Base-by-base conservation (phyloP, 2,113 vertebrate species). In the Pseudorasbora parva region DNA sequence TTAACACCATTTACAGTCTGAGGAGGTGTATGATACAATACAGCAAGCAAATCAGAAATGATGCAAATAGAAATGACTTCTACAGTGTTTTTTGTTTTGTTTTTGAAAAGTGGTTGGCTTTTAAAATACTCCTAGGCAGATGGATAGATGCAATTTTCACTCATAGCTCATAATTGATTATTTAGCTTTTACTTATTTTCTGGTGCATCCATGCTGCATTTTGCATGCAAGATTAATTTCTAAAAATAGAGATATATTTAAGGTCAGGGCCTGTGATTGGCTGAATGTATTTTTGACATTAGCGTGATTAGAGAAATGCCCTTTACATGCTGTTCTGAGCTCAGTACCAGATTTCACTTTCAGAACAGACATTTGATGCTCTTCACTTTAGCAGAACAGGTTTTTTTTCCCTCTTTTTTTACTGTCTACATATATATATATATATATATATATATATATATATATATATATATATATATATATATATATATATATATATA, bases 271-370 rank as follows among this genome's bases (percentile, higher is more conserved):
- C 60, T 82, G 90, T 84, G 87, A 91, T 92, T 83, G 47, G 74
- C 60, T 78, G 47, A 78, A 88, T 81, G 84, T 91, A 81, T 86
- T 89, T 91, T 91, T 93, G 91, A 90, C 84, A 86, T 94, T 94
- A 93, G 91, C 92, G 85, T 90, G 89, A 90, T 89, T 54, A 57
- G 5, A 86, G 90, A 89, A 73, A 90, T 90, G 87, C 93, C 89
- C 87, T 92, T 92, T 91, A 91, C 95, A 93, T 93, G 89, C 92
- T 95, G 94, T 94, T 90, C 93, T 93, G 91, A 88, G 90, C 93
- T 90, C 89, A 93, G 93, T 91, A 94, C 92, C 91, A 93, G 93
- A 94, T 90, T 94, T 93, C 92, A 92, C 90, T 93, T 92, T 92
- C 90, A 95, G 92, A 91, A 87, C 92, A 85, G 85, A 92, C 94